Evolutionary conservation across 2,888 invertebrate genomes (phyloP), one percentile per base, ranked within the genome.

Genomic region (Pteria penguin): DNA sequence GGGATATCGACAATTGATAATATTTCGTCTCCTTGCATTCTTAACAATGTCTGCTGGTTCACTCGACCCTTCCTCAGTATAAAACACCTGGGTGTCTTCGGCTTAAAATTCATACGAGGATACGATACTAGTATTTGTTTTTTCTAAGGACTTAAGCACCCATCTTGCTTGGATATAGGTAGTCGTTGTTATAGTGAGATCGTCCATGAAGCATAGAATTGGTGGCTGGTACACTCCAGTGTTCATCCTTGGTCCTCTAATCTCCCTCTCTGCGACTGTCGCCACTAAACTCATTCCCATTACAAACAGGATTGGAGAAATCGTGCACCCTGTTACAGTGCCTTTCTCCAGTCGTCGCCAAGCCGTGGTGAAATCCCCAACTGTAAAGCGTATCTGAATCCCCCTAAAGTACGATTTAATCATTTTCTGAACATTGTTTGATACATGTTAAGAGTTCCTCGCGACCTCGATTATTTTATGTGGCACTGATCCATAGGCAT

Each of bases 151-250:
- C 8, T n/a, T 18, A 5, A 61, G 29, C 2, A 74, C 67, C 68
- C 74, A 68, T 62, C 61, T 62, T n/a, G 68, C 75, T 58, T 70
- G 69, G n/a, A 75, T 24, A 29, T 75, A 70, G 1, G 63, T 33
- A n/a, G 24, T 31, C 24, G 69, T 69, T 29, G 63, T 75, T 4
- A 75, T 31, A 4, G 57, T 63, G 1, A 75, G 63, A 26, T 75
- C 45, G 31, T 75, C 63, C 75, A 75, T 69, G 36, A 69, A 63
- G 2, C 73, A 45, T 67, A 31, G 33, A 4, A 26, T 11, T 18
- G 45, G 26, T 33, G 62, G 69, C 58, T 69, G 65, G 29, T 69
- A 69, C 5, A 69, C 57, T 27, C 63, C 75, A 11, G 69, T 33
- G 22, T 69, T 36, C 65, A 63, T 65, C 36, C 33, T 31, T n/a